Conservation (phyloP, 2,113 vertebrate genomes). For the Dendrocopos noguchii region DNA sequence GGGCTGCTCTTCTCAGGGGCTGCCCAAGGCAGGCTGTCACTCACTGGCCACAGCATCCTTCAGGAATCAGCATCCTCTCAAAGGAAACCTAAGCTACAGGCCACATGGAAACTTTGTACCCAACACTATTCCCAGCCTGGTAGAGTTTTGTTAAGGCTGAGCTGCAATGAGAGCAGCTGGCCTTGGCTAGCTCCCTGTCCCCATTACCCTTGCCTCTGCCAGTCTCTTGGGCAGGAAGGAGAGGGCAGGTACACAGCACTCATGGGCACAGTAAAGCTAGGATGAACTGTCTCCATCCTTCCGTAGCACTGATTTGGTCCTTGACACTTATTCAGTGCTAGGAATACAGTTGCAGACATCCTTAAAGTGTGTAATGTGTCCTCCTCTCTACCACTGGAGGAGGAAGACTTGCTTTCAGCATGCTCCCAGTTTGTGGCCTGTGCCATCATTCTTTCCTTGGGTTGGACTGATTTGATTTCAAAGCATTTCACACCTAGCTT, state of each 20-base stretch:
- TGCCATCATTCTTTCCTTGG: background rate
- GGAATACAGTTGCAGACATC: background rate
- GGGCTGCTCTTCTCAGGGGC: background rate
- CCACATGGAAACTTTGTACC: background rate
- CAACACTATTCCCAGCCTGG: background rate
- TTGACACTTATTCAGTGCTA: background rate
- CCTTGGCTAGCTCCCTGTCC: background rate
- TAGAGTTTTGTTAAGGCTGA: background rate
- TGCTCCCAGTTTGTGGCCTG: background rate
- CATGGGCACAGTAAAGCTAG: background rate
- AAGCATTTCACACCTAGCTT: background rate
- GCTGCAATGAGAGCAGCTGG: background rate
- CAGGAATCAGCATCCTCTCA: background rate
- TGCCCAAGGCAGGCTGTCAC: background rate
- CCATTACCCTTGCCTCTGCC: background rate
- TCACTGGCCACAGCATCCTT: background rate
- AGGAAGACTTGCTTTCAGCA: background rate
- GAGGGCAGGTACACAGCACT: background rate
- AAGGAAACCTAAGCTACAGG: background rate
- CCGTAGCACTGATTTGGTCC: background rate
- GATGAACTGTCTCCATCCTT: background rate
- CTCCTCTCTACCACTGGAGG: background rate
- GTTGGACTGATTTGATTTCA: background rate
- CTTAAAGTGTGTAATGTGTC: fast-evolving
- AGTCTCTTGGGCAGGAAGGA: background rate